These are phyloP conservation scores for Nesogale talazaci DNA, from an alignment of 2,113 vertebrate species.

Conservation along the genomic window DNA sequence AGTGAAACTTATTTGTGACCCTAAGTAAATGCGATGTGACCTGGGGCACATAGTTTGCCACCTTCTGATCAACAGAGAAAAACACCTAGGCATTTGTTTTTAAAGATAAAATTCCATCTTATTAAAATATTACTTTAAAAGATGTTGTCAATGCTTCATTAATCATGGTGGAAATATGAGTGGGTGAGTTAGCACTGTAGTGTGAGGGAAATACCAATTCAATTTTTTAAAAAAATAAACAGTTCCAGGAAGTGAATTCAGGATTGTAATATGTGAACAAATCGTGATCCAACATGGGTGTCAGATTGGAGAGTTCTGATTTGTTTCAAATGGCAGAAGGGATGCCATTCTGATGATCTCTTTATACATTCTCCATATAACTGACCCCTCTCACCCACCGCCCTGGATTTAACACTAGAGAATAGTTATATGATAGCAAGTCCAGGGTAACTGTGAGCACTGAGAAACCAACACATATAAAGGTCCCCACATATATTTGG, in stretches of 20 bases:
- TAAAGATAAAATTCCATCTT: background rate
- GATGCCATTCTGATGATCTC: background rate
- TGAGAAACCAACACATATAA: background rate
- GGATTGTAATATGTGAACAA: background rate
- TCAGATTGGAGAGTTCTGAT: background rate
- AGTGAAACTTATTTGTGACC: background rate
- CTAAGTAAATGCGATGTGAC: background rate
- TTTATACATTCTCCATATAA: background rate
- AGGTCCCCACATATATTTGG: too few relatives aligned
- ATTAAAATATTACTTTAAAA: constrained; percentile 2
- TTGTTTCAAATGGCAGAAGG: background rate
- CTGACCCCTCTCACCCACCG: background rate
- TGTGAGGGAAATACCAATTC: background rate
- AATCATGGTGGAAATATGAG: background rate
- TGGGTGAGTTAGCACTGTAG: background rate
- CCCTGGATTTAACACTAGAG: background rate
- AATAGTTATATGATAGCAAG: background rate
- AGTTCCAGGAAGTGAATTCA: background rate
- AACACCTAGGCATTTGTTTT: background rate
- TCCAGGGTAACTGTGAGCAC: background rate
- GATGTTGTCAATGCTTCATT: background rate
- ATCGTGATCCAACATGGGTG: background rate
- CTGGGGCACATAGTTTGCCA: background rate
- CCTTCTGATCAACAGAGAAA: background rate
- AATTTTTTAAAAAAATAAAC: background rate